Conservation (phyloP, 1,140 invertebrate genomes). For the Lepidurus couesii region DNA sequence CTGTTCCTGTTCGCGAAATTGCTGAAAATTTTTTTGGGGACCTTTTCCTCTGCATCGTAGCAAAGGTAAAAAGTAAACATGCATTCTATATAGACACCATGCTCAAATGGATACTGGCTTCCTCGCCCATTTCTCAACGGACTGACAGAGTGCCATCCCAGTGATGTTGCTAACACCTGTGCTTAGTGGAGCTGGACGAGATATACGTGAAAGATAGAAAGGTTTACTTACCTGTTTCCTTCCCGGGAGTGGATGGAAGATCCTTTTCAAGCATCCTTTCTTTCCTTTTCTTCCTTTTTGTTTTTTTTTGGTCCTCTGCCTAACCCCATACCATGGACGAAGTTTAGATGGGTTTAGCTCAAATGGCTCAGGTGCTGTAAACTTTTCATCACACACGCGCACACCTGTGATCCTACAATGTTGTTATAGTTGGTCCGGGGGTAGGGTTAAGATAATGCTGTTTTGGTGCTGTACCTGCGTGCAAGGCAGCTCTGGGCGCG, state of each 20-base stretch:
- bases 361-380: constrained; percentile 11
- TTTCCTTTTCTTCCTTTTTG: background rate
- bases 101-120: background rate
- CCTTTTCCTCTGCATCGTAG: no score
- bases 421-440: background rate
- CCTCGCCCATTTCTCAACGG: background rate
- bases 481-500: no score
- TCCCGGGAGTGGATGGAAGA: background rate
- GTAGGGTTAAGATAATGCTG: background rate
- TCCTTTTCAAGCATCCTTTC: constrained; percentile 5
- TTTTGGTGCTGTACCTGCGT: no score
- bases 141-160: background rate
- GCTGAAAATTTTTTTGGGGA: no score
- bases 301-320: no score
- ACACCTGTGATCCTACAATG: background rate
- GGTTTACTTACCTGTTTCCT: constrained; percentile 3
- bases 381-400: constrained; percentile 1
- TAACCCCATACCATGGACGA: no score
- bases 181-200: background rate
- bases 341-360: background rate
- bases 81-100: background rate
- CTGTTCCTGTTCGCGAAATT: no score
- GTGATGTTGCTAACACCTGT: constrained; percentile 9
- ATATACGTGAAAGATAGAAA: constrained; percentile 15
- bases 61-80: no score